Conservation (phyloP, 2,888 invertebrate species). For the Dugesia japonica region DNA sequence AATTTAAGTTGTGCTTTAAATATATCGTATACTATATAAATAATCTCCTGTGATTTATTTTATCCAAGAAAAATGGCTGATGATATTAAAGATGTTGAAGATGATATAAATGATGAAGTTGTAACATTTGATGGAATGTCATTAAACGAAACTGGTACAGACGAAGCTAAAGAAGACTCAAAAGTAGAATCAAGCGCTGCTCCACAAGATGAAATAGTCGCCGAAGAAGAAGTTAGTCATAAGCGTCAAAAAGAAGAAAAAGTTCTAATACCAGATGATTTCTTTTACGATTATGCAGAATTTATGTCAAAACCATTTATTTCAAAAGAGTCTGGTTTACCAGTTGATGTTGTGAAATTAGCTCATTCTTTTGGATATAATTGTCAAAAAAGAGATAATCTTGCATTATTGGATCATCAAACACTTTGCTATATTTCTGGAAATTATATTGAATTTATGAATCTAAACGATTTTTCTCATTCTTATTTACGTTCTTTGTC, state of each 20-base stretch:
- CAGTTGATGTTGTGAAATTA: slow-evolving; percentile 40
- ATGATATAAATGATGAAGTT: slow-evolving; percentile 27
- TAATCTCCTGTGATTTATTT: too few relatives aligned
- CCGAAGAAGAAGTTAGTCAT: neutral
- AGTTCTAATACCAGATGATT: slow-evolving; percentile 41
- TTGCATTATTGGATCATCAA: slow-evolving; percentile 60
- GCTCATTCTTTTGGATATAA: slow-evolving; percentile 75
- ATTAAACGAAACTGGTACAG: neutral
- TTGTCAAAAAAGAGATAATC: slow-evolving; percentile 63
- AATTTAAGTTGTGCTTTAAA: too few relatives aligned
- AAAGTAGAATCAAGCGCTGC: slow-evolving; percentile 32
- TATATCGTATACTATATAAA: too few relatives aligned
- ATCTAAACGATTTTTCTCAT: slow-evolving; percentile 56
- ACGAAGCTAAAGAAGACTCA: slow-evolving; percentile 27
- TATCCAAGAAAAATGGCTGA: too few relatives aligned
- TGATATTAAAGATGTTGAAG: slow-evolving; percentile 25
- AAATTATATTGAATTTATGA: slow-evolving; percentile 62
- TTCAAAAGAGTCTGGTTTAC: slow-evolving; percentile 43
- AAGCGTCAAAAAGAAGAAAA: slow-evolving; percentile 35
- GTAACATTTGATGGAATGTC: neutral
- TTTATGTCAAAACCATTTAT: slow-evolving; percentile 40
- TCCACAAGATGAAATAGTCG: slow-evolving; percentile 9
- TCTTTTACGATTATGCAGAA: slow-evolving; percentile 43
- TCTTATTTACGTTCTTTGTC: slow-evolving; percentile 60
- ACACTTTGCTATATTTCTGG: slow-evolving; percentile 66